Evolutionary conservation across 2,113 vertebrate species (phyloP), one percentile per base, ranked within the genome.

Genomic region (Brachyhypopomus occidentalis): DNA sequence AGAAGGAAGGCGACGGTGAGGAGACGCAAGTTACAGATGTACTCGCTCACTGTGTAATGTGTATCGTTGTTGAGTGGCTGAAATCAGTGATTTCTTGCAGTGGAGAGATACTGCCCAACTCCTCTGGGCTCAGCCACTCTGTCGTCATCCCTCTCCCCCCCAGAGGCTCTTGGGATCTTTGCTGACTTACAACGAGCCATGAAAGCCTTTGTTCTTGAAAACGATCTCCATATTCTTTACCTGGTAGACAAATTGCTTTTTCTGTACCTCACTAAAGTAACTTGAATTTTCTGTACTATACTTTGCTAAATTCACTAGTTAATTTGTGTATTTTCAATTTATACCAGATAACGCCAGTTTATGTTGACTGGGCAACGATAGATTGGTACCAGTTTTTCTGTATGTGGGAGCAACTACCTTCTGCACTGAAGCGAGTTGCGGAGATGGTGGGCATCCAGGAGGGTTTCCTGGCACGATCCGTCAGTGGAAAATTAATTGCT

Each of bases 341-440:
- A 62, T 45, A 79, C 79, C 77, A 98, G 97, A 95, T 99, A 86
- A 98, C 98, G 11, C 97, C 97, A 2, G 83, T 99, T 77, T 98
- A 96, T 27, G 95, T 96, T n/a, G 96, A 99, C 38, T 99, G 97
- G 98, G 94, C 93, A 1, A 93, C 93, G 74, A 97, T 99, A 83
- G 96, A 99, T 77, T 99, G 98, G 98, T 98, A 99, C 86, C 94
- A 95, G 86, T 99, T 98, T 86, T 98, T 97, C 88, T 97, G 97
- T 87, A 88, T 98, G 19, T 99, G 97, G 97, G 97, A 98, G 82
- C 95, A 97, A 87, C 89, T 99, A 64, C 93, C 97, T 0, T 92
- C 94, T 20, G 97, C 97, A 14, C 96, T 98, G 97, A 98, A 95
- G 89, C 94, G 96, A 69, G 97, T 99, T 25, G 98, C 98, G 63